Base-by-base conservation (phyloP, 2,888 invertebrate species). In the Andrena chrysosceles region DNA sequence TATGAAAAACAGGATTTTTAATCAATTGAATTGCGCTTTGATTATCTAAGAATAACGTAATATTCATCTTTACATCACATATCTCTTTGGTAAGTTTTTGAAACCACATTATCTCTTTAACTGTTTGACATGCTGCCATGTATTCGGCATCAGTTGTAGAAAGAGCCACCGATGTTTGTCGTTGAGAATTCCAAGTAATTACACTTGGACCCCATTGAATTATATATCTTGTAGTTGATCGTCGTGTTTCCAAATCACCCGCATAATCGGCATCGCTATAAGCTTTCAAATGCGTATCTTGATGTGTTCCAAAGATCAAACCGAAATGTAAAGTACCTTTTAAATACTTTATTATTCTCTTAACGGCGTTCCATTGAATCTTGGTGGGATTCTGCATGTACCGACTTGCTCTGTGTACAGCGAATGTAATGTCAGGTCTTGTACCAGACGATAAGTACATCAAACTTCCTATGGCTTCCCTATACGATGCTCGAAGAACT, bases 81-180 rank as follows among this genome's bases (percentile, higher is more conserved):
- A 23, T n/a, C 23, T 26, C 48, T 2, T 23, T 4, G 4, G 29
- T 2, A 10, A 64, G 42, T 48, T 48, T 64, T 8, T 6, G 20
- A 1, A 64, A 10, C 64, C 64, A 64, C 8, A 48, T 20, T 3
- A 26, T 23, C 6, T 64, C 26, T 48, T 33, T 64, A 0, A 48
- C 23, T 1, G 64, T 13, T 2, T 64, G 48, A 13, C 42, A 20
- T 26, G 64, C 42, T 26, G 64, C 64, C 13, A 64, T 64, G 10
- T 48, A 64, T 48, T 64, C 64, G 2, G 48, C 42, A 2, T 64
- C 64, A 4, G 64, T 64, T 26, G 64, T 48, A 13, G 64, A 64
- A 0, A 64, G 10, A 23, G 48, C 42, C 2, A 64, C 64, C 0
- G 64, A 20, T 26, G 6, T 4, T 48, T 64, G 64, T 1, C 42